A percentile compares a stretch with the other conserved stretches of the same genome.
phyloP scores from a whole-genome alignment of 2,888 invertebrate genomes.

The Temnothorax ravouxi region DNA sequence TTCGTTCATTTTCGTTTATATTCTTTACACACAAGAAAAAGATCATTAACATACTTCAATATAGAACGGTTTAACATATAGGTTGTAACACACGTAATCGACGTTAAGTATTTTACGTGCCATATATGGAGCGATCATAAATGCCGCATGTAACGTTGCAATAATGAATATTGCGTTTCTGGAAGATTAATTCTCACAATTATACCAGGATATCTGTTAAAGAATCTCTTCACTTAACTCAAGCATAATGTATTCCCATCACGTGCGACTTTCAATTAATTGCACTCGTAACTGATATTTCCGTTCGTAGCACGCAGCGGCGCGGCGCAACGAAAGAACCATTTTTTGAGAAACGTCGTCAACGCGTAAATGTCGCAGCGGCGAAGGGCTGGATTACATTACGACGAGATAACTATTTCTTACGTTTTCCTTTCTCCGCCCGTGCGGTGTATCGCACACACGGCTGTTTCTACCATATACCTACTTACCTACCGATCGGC shows the following conservation, averaged over 20 bases:
- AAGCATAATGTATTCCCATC: conserved; percentile 49
- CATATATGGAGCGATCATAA: conserved; percentile 5
- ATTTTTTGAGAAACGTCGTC: conserved; percentile 61
- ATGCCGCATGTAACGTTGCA: conserved; percentile 29
- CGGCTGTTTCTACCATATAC: neutral
- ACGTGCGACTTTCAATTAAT: conserved; percentile 53
- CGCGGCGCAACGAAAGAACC: conserved; percentile 11
- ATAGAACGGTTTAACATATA: neutral
- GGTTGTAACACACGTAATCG: conserved; percentile 1
- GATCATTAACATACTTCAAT: neutral
- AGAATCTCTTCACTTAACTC: conserved; percentile 50
- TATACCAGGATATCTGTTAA: conserved; percentile 34
- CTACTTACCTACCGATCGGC: conserved; percentile 53
- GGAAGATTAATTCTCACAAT: conserved; percentile 49
- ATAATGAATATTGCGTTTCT: conserved; percentile 43
- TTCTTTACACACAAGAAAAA: neutral
- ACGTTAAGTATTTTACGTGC: neutral
- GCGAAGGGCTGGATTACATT: neutral
- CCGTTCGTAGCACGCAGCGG: conserved; percentile 29
- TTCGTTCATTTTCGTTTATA: neutral
- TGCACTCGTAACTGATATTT: conserved; percentile 52
- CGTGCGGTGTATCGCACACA: conserved; percentile 54
- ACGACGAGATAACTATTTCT: conserved; percentile 63
- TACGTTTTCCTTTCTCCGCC: conserved; percentile 49
- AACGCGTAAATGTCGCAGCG: conserved; percentile 58